A percentile compares a stretch with the other conserved stretches of the same genome.
phyloP scores from a whole-genome alignment of 2,888 invertebrate genomes.

The Cryptophagus acutangulus region DNA sequence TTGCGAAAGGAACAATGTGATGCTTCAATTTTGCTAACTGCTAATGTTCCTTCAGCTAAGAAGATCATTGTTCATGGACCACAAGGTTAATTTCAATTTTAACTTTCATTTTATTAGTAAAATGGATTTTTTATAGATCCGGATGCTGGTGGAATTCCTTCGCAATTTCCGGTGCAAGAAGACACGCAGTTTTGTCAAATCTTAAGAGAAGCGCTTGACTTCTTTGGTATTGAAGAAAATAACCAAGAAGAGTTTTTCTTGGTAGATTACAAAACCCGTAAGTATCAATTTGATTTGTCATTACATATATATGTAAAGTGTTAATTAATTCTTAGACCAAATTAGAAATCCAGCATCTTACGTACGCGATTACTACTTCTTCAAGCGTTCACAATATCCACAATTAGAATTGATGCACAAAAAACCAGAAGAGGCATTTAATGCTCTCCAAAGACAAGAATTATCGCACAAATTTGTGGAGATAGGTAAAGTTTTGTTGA shows the following conservation, averaged over 20 bases:
- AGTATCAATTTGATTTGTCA: conserved; percentile 46
- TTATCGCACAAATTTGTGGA: conserved; percentile 92
- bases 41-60: conserved; percentile 98
- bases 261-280: conserved; percentile 98
- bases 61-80: conserved; percentile 97
- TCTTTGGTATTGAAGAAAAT: conserved; percentile 91
- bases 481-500: conserved; percentile 89
- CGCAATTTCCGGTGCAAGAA: conserved; percentile 97
- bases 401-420: conserved; percentile 91
- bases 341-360: conserved; percentile 94
- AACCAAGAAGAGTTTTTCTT: conserved; percentile 87
- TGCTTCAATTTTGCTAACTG: conserved; percentile 93
- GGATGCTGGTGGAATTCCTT: conserved; percentile 92
- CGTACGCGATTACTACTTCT: conserved; percentile 80
- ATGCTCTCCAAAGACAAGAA: conserved; percentile 85
- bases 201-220: conserved; percentile 91
- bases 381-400: conserved; percentile 89
- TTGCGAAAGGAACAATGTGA: conserved; percentile 98
- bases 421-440: conserved; percentile 86
- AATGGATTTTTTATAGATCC: conserved; percentile 52
- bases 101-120: neutral
- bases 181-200: conserved; percentile 95
- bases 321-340: conserved; percentile 64
- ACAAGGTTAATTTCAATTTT: conserved; percentile 50
- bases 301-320: conserved; percentile 1